A percentile compares a stretch with the other conserved stretches of the same genome.
These are phyloP conservation scores for Phyllotreta striolata DNA, from an alignment of 2,888 invertebrate species.

Conservation along the genomic window DNA sequence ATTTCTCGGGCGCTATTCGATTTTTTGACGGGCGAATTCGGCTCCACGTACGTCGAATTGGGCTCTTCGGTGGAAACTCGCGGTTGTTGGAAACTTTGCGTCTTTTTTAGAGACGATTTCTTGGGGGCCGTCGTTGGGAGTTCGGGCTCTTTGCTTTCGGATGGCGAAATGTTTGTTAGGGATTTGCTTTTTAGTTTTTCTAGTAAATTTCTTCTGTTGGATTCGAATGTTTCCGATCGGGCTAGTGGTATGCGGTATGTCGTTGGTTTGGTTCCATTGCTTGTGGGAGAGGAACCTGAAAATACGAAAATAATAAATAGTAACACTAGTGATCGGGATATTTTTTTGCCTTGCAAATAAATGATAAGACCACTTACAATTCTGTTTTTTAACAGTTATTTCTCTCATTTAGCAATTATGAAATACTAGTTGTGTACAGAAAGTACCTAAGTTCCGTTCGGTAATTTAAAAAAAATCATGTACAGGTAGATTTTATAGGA, in stretches of 20 bases:
- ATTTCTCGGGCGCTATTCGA: conserved; percentile 9
- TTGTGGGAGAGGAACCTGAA: background rate
- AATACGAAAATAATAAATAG: background rate
- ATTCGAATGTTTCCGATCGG: conserved; percentile 8
- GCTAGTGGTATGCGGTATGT: background rate
- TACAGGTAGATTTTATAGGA: too few species aligned
- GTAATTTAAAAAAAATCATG: background rate
- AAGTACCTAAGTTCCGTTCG: too few species aligned
- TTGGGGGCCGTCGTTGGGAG: too few species aligned
- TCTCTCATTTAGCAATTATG: too few species aligned
- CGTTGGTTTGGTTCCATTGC: background rate
- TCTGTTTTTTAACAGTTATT: too few species aligned
- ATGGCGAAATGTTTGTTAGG: background rate
- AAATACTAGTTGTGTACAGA: too few species aligned
- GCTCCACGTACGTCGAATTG: conserved; percentile 6
- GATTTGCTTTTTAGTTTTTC: conserved; percentile 17
- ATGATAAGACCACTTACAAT: too few species aligned
- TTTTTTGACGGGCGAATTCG: background rate
- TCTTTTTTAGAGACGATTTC: too few species aligned
- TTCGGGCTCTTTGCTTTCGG: background rate
- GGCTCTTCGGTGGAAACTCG: background rate
- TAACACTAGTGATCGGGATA: too few species aligned
- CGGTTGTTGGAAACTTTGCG: too few species aligned
- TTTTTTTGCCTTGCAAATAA: too few species aligned
- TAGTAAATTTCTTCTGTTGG: background rate